These are phyloP conservation scores for Psylliodes chrysocephalus DNA, from an alignment of 2,888 invertebrate genomes.

Conservation along the genomic window DNA sequence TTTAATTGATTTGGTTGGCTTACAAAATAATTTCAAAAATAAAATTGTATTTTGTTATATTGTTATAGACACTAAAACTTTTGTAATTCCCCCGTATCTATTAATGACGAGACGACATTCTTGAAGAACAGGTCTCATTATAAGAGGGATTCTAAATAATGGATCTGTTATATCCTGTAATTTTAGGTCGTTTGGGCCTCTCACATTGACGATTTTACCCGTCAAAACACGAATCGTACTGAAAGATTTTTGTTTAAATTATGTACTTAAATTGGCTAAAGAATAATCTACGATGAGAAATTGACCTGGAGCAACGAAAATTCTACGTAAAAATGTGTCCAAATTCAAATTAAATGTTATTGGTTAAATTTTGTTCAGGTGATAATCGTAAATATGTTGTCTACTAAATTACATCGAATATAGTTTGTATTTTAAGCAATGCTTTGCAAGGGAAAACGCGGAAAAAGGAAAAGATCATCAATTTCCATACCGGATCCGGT, in stretches of 20 bases:
- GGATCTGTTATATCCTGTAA: conserved; percentile 15
- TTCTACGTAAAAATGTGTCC: too few species aligned
- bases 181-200: neutral
- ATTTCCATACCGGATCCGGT: conserved; percentile 27
- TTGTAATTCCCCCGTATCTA: too few species aligned
- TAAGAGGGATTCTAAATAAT: conserved; percentile 10
- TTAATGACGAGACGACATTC: conserved; percentile 13
- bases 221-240: neutral
- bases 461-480: conserved; percentile 31
- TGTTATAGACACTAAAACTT: too few species aligned
- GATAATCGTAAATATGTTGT: neutral
- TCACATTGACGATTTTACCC: neutral
- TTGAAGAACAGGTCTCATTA: conserved; percentile 7
- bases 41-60: too few species aligned
- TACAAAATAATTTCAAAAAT: too few species aligned
- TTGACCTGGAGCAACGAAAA: too few species aligned
- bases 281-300: too few species aligned
- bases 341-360: too few species aligned
- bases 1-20: too few species aligned
- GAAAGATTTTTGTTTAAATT: too few species aligned
- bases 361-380: too few species aligned
- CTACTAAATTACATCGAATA: neutral
- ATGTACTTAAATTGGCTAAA: too few species aligned
- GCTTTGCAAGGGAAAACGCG: neutral
- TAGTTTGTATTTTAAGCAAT: conserved; percentile 1